Percentiles rank a stretch among this genome's conserved stretches.
Conservation (phyloP, 2,888 invertebrate genomes). For the Julus scanicus region DNA sequence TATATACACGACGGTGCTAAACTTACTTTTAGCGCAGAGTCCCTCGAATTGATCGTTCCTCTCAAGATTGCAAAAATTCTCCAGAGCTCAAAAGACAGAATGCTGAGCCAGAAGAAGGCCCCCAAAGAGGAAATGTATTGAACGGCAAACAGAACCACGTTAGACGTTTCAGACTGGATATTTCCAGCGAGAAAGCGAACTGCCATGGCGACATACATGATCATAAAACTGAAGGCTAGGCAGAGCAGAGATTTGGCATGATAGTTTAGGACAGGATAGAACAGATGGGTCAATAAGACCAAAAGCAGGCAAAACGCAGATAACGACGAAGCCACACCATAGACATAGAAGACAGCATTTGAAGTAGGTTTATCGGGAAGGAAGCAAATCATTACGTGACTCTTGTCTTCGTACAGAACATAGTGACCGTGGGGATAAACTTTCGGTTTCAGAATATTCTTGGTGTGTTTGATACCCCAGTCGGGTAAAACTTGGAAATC, state of each 20-base stretch:
- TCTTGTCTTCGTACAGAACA: neutral
- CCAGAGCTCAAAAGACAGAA: slow-evolving; percentile 52
- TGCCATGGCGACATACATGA: neutral
- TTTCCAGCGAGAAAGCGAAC: neutral
- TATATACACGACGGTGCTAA: neutral
- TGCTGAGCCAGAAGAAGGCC: slow-evolving; percentile 53
- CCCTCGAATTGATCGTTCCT: neutral
- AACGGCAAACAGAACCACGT: neutral
- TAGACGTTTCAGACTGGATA: neutral
- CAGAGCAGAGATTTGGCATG: slow-evolving; percentile 41
- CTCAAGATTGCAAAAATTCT: neutral
- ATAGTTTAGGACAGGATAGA: slow-evolving; percentile 15
- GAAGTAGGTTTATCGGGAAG: neutral
- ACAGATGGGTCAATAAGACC: neutral
- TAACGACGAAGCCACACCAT: neutral
- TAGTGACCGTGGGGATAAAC: neutral
- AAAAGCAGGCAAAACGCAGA: slow-evolving; percentile 11
- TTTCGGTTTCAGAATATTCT: neutral
- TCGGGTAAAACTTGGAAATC: neutral
- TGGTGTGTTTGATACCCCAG: neutral
- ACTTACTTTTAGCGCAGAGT: neutral
- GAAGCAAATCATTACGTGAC: neutral
- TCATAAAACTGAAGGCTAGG: neutral
- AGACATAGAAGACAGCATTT: neutral
- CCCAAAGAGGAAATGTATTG: neutral